Conservation (phyloP, 2,113 vertebrate genomes). For the Tautogolabrus adspersus region DNA sequence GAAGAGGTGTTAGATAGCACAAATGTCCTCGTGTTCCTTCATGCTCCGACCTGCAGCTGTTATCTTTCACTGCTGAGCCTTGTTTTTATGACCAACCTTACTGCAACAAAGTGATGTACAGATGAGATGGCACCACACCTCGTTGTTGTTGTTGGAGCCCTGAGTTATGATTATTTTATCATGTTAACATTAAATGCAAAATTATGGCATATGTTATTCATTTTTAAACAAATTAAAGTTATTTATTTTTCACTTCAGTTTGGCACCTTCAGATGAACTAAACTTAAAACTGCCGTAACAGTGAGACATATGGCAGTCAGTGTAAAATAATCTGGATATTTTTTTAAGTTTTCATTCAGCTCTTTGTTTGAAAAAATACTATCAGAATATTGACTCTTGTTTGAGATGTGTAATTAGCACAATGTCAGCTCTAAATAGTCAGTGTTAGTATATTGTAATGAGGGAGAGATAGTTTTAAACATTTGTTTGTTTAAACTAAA, state of each 20-base stretch:
- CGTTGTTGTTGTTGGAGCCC: conserved; percentile 10
- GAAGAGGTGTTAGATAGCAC: conserved; percentile 43
- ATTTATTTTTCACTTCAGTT: not conserved
- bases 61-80: conserved; percentile 44
- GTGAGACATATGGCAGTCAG: not conserved
- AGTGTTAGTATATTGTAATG: too few species aligned
- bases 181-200: not conserved
- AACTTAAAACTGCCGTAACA: not conserved
- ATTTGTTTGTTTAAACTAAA: too few species aligned
- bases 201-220: not conserved
- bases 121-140: conserved; percentile 42
- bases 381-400: too few species aligned
- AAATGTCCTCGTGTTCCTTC: conserved; percentile 38
- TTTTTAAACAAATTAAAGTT: not conserved
- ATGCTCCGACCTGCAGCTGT: conserved; percentile 46
- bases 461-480: too few species aligned
- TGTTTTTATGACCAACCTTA: conserved; percentile 53
- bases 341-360: too few species aligned
- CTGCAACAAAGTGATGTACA: conserved; percentile 43
- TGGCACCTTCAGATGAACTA: too few species aligned
- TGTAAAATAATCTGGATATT: too few species aligned
- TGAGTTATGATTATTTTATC: not conserved
- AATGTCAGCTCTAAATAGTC: not conserved
- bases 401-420: too few species aligned
- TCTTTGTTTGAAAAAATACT: too few species aligned